Base-by-base conservation (phyloP, 2,888 invertebrate species). In the Amphipyra berbera region DNA sequence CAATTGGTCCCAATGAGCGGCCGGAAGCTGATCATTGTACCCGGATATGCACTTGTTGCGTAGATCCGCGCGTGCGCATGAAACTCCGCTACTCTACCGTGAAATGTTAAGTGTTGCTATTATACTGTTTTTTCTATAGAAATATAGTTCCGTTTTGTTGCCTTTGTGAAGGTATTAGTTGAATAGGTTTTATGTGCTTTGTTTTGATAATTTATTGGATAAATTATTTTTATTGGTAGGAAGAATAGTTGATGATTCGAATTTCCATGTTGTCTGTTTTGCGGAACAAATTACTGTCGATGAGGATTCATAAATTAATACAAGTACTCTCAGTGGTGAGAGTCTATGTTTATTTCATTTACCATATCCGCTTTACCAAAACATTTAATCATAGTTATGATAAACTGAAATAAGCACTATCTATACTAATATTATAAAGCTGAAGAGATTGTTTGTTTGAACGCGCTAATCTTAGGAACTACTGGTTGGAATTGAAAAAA, bases 41-140 rank as follows among this genome's bases (percentile, higher is more conserved):
- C 90, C 92, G 93, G 93, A 93, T 85, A 88, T 89, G 87, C 90
- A 89, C 86, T 87, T 87, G 87, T 81, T 59, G 73, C 70, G 81
- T 80, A 77, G 76, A 75, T 76, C 75, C 79, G 71, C 76, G 79
- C 74, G 72, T 70, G 70, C 77, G 70, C 74, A 72, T 40, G 50
- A 48, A 64, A 40, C 54, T 63, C 7, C 38, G 42, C 44, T 58
- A 75, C 63, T 61, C 63, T 63, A 78, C 79, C 82, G 78, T 78
- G 76, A 76, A 70, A 69, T 63, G 73, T 81, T 79, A 73, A 65
- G 58, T 57, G 59, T 35, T 42, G 52, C 58, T 58, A 78, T 79
- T 76, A 75, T 76, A 59, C 73, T 73, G 68, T 65, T 78, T 79
- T 61, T 65, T 73, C 50, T 38, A 46, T 62, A 67, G 48, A 63